Conservation (phyloP, 1,140 invertebrate species). For the Conopomorpha cramerella region DNA sequence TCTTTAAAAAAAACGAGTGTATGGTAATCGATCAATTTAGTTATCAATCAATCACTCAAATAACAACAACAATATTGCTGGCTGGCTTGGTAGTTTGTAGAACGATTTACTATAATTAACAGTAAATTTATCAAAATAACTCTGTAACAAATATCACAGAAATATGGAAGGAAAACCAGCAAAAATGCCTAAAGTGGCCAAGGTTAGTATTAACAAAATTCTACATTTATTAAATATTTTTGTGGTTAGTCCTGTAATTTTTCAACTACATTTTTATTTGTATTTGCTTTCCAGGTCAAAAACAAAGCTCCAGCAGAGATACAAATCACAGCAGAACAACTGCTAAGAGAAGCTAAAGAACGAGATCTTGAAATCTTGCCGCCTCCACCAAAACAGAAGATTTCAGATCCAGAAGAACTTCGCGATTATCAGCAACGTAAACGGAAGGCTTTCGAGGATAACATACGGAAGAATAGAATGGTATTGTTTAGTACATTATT, state of each 20-base stretch:
- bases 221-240: neutral
- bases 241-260: slow-evolving; percentile 1
- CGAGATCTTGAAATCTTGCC: slow-evolving; percentile 97
- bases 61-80: neutral
- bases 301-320: slow-evolving; percentile 98
- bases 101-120: neutral
- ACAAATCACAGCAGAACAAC: slow-evolving; percentile 98
- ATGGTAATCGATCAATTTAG: too few relatives aligned
- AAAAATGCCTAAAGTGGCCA: slow-evolving; percentile 96
- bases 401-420: slow-evolving; percentile 97
- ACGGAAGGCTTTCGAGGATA: slow-evolving; percentile 96
- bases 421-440: slow-evolving; percentile 96
- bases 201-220: slow-evolving; percentile 64
- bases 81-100: neutral
- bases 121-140: neutral
- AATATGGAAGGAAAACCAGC: slow-evolving; percentile 68
- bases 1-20: too few relatives aligned
- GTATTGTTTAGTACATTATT: too few relatives aligned
- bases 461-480: slow-evolving; percentile 93
- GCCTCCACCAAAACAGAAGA: slow-evolving; percentile 99
- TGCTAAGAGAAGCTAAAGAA: slow-evolving; percentile 98
- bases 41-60: neutral
- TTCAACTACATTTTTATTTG: too few relatives aligned
- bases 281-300: slow-evolving; percentile 72
- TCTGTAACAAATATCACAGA: neutral